Evolutionary conservation across 2,797 vertebrate genomes (phyloP).

Genomic region (Syndactyla subalaris): DNA sequence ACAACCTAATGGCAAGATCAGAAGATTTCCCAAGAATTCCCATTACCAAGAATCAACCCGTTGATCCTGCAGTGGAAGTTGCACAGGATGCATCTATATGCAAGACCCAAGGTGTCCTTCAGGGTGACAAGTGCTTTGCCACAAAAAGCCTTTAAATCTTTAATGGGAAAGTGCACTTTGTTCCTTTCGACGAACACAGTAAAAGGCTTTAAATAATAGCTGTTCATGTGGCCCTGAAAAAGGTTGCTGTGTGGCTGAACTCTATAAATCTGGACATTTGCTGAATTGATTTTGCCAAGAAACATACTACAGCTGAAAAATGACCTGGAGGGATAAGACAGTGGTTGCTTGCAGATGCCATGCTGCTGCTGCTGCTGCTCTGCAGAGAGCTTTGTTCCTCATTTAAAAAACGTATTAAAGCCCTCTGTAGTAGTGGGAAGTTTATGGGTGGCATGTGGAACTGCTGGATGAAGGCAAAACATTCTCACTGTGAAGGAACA

Average conservation of each 20-base stretch:
- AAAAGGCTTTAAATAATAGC: constrained; percentile 71
- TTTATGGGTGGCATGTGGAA: background rate
- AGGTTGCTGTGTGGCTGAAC: constrained; percentile 61
- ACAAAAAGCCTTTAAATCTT: constrained; percentile 66
- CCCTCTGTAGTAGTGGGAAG: background rate
- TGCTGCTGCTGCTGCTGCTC: constrained; percentile 7
- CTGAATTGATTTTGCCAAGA: constrained; percentile 68
- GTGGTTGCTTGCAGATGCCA: constrained; percentile 14
- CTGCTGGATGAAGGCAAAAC: background rate
- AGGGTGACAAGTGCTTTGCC: constrained; percentile 47
- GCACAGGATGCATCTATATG: constrained; percentile 44
- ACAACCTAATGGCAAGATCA: background rate
- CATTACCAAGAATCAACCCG: background rate
- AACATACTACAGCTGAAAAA: constrained; percentile 50
- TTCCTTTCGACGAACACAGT: constrained; percentile 32
- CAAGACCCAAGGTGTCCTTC: constrained; percentile 65
- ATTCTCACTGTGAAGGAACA: background rate
- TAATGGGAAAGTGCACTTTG: constrained; percentile 62
- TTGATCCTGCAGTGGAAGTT: background rate
- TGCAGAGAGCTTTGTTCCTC: background rate
- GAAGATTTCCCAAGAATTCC: background rate
- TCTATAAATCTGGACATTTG: constrained; percentile 71
- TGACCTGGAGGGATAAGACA: constrained; percentile 18
- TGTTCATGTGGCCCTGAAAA: constrained; percentile 63
- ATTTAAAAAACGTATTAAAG: background rate